Base-by-base conservation (phyloP, 2,797 vertebrate genomes). In the Smutsia gigantea region DNA sequence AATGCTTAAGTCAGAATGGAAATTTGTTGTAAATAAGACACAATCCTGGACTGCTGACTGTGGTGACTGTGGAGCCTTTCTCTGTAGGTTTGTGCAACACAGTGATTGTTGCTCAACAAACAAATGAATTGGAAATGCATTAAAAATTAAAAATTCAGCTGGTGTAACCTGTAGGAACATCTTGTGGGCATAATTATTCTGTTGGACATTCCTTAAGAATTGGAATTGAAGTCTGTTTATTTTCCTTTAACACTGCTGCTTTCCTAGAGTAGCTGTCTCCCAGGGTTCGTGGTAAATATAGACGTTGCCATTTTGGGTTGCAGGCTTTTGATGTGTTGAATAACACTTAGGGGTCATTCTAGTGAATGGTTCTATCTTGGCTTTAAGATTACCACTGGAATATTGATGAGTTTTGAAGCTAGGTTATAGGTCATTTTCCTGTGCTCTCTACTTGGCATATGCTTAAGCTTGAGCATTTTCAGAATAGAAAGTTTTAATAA, bases 121-220 rank as follows among this genome's bases (percentile, higher is more conserved):
- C 29, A 88, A 90, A 59, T 81, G 15, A 51, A 42, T 88, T 66
- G 78, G 59, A 91, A 88, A 79, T 57, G 23, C 12, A 42, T 83
- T 79, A 71, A 39, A 29, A 61, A 95, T 96, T 79, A 93, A 63
- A 94, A 86, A 63, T 83, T 53, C 34, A 88, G n/a, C 8, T 55
- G 39, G 10, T 34, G 5, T 55, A 59, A 66, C 14, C 31, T 72
- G 0, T 82, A 78, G 94, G 63, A 90, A 72, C 11, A 72, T 19
- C 21, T 94, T 59, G 39, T 1, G 8, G 55, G 14, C 93, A 9
- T 72, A 88, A 74, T 82, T 63, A 87, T 63, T 82, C 27, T 88
- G 7, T 34, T 90, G 63, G 72, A 53, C n/a, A 13, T 87, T 68
- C 19, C 53, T 90, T 21, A 57, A 37, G 39, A 89, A 89, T 18